Evolutionary conservation across 2,888 invertebrate species (phyloP), one percentile per base, ranked within the genome.

Genomic region (Microdon myrmicae): DNA sequence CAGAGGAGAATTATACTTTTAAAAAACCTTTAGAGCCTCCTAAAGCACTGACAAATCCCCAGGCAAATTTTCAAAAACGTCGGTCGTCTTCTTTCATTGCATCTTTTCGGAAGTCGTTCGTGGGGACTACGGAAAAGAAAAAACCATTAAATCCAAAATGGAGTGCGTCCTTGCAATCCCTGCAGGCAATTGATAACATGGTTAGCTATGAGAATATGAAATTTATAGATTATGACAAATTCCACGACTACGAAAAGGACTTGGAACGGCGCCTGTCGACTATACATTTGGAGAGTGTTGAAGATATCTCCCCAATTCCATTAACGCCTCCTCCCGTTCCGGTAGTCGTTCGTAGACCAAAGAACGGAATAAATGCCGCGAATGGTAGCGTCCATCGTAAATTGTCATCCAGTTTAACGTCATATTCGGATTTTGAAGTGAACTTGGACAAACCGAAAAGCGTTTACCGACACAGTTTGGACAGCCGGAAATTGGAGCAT

Each of bases 191-290:
- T 49, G 84, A 84, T 69, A 79, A 80, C 28, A 81, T 81, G 78
- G 83, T 84, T 61, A 83, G 83, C 73, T 84, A 84, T 71, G 81
- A 83, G 58, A 83, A 84, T 68, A 79, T 84, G 72, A 83, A 83
- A 70, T 84, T 83, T 71, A 81, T 84, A 31, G 81, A 84, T 71
- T 84, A 84, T 66, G 84, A 84, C 68, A 81, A 80, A 49, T 78
- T 83, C 51, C 82, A 83, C 67, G 78, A 79, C 48, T 82, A 82
- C 43, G 80, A 80, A 67, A 75, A 76, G 51, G 75, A 77, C 28
- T 60, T 80, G 35, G 78, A 79, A 39, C 74, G 73, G 3, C 74
- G 74, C 48, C 67, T 78, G 8, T 78, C 76, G 7, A 64, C 74
- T 8, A 67, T 73, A 51, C 78, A 78, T 43, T 66, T 77, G 8